These are phyloP conservation scores for Oithona nana DNA, from an alignment of 2,888 invertebrate genomes.

Conservation along the genomic window DNA sequence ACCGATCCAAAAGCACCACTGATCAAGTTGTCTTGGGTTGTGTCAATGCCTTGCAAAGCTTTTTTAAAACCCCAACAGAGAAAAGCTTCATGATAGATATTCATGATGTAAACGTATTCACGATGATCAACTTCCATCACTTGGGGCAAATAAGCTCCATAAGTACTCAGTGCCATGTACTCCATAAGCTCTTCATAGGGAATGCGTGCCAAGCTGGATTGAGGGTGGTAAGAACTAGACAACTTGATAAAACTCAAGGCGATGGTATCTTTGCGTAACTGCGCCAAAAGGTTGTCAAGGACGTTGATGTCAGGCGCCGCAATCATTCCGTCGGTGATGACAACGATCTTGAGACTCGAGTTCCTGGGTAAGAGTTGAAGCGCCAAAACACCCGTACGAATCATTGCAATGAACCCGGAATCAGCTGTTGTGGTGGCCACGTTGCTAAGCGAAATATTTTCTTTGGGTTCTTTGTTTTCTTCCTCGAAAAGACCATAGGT, in stretches of 20 bases:
- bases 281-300: slow-evolving; percentile 48
- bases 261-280: slow-evolving; percentile 49
- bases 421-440: slow-evolving; percentile 20
- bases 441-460: neutral
- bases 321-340: slow-evolving; percentile 53
- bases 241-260: slow-evolving; percentile 55
- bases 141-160: slow-evolving; percentile 45
- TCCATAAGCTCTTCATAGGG: slow-evolving; percentile 51
- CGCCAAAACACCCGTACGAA: slow-evolving; percentile 52
- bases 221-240: slow-evolving; percentile 43
- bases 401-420: slow-evolving; percentile 48
- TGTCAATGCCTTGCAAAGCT: slow-evolving; percentile 22
- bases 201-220: slow-evolving; percentile 34
- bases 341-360: slow-evolving; percentile 41
- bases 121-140: slow-evolving; percentile 23
- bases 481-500: slow-evolving; percentile 37
- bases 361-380: slow-evolving; percentile 51
- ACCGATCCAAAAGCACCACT: neutral
- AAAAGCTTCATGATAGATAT: slow-evolving; percentile 40
- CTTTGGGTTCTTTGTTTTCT: slow-evolving; percentile 4
- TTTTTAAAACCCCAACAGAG: slow-evolving; percentile 41
- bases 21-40: neutral
- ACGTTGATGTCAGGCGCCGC: slow-evolving; percentile 47
- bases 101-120: slow-evolving; percentile 28
- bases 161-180: slow-evolving; percentile 52